phyloP scores from a whole-genome alignment of 2,888 invertebrate genomes.

The Atethmia centrago region DNA sequence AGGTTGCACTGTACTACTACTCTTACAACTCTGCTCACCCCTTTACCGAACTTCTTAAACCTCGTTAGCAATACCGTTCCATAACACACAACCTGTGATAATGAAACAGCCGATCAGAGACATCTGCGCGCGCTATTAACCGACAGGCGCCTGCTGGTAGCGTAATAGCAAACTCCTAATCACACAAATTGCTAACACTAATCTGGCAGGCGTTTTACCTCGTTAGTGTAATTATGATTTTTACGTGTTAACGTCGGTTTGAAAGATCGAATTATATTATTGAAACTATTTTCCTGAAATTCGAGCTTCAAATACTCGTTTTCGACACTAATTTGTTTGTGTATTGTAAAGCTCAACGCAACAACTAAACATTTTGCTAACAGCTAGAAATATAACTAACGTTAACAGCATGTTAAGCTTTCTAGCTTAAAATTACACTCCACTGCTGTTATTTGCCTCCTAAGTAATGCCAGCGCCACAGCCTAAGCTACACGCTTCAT shows the following conservation, averaged over 20 bases:
- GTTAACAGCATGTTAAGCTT: conserved; percentile 39
- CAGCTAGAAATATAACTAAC: conserved; percentile 1
- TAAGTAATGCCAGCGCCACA: conserved; percentile 49
- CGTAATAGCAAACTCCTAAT: conserved; percentile 75
- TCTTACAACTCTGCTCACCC: conserved; percentile 16
- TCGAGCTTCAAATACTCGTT: background rate
- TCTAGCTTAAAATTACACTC: conserved; percentile 36
- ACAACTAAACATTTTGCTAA: conserved; percentile 16
- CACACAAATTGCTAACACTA: conserved; percentile 76
- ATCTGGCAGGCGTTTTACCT: conserved; percentile 71
- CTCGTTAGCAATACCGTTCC: conserved; percentile 54
- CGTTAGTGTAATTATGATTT: conserved; percentile 63
- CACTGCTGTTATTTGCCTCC: conserved; percentile 27
- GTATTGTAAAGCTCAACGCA: conserved; percentile 11
- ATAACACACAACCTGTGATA: conserved; percentile 66
- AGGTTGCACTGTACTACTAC: too few species aligned
- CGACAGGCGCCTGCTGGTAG: conserved; percentile 71
- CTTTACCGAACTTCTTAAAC: conserved; percentile 37
- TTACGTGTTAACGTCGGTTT: conserved; percentile 23
- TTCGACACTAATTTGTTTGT: conserved; percentile 20
- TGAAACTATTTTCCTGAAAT: background rate
- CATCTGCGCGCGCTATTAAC: conserved; percentile 72
- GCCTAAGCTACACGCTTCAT: conserved; percentile 52
- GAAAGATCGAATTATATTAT: background rate
- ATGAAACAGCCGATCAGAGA: conserved; percentile 70